phyloP scores from a whole-genome alignment of 2,113 vertebrate species.

The Rhea pennata region DNA sequence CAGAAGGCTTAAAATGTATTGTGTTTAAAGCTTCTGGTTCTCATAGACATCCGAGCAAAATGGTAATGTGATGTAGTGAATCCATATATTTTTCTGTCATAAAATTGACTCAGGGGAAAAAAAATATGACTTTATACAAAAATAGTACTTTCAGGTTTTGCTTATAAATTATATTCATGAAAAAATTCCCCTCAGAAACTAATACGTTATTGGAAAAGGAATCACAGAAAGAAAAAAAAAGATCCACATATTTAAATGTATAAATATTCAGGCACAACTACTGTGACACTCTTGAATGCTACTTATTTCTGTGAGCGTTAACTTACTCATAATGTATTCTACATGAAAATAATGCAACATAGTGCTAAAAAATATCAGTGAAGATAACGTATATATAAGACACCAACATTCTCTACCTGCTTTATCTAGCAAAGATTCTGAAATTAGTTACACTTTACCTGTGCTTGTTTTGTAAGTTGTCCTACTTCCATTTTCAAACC shows the following conservation, averaged over 20 bases:
- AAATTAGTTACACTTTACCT: conserved; percentile 63
- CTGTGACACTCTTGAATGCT: not conserved
- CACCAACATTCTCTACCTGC: not conserved
- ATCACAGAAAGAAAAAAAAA: not conserved
- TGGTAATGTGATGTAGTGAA: not conserved
- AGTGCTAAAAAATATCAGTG: not conserved
- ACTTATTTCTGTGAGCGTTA: not conserved
- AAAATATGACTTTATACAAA: not conserved
- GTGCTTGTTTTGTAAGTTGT: conserved; percentile 85
- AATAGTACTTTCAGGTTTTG: not conserved
- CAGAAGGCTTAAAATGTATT: not conserved
- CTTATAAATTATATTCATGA: not conserved
- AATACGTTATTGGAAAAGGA: not conserved
- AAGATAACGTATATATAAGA: not conserved
- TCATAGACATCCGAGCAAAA: not conserved
- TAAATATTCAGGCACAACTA: not conserved
- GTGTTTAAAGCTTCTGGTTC: not conserved
- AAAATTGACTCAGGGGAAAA: not conserved
- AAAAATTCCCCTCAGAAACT: not conserved
- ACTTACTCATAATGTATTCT: not conserved
- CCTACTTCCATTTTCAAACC: conserved; percentile 85
- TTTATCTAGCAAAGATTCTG: not conserved
- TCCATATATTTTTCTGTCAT: not conserved
- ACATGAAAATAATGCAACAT: not conserved
- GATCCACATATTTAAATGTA: not conserved